A percentile compares a stretch with the other conserved stretches of the same genome.
Evolutionary conservation across 2,797 vertebrate genomes (phyloP).

Genomic region (Selene dorsalis): DNA sequence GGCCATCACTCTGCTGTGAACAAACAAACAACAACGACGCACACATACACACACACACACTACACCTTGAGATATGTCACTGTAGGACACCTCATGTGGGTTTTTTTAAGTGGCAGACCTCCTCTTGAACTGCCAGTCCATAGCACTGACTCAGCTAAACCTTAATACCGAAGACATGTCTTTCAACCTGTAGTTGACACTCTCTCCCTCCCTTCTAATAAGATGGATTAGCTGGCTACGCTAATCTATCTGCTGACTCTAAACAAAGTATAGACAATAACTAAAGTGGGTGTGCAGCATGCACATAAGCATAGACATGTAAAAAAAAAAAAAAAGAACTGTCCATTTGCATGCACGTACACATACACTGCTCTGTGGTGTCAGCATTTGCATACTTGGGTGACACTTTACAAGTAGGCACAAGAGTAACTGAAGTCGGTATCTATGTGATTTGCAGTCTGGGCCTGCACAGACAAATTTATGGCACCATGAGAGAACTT

Average conservation of each 20-base stretch:
- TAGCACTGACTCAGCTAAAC: slow-evolving; percentile 77
- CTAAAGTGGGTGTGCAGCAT: slow-evolving; percentile 30
- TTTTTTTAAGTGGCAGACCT: slow-evolving; percentile 47
- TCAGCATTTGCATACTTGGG: slow-evolving; percentile 58
- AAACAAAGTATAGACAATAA: slow-evolving; percentile 59
- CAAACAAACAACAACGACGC: slow-evolving; percentile 58
- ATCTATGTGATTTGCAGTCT: slow-evolving; percentile 34
- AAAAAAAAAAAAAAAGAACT: slow-evolving; percentile 1
- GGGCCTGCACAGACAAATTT: slow-evolving; percentile 25
- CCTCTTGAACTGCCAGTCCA: slow-evolving; percentile 58
- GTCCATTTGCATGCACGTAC: slow-evolving; percentile 42
- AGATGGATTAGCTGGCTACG: slow-evolving; percentile 73
- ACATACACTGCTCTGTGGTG: slow-evolving; percentile 22
- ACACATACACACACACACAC: slow-evolving; percentile 3
- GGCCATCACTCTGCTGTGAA: slow-evolving; percentile 67
- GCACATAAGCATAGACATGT: slow-evolving; percentile 24
- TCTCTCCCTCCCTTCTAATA: slow-evolving; percentile 52
- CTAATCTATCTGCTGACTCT: slow-evolving; percentile 75
- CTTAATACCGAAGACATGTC: slow-evolving; percentile 60
- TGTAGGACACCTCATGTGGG: slow-evolving; percentile 30
- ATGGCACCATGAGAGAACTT: slow-evolving; percentile 35
- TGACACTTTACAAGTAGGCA: slow-evolving; percentile 47
- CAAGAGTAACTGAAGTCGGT: slow-evolving; percentile 42
- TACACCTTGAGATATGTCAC: slow-evolving; percentile 44
- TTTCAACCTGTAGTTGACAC: slow-evolving; percentile 54